Conservation (phyloP, 2,888 invertebrate species). For the Cheilosia urbana region DNA sequence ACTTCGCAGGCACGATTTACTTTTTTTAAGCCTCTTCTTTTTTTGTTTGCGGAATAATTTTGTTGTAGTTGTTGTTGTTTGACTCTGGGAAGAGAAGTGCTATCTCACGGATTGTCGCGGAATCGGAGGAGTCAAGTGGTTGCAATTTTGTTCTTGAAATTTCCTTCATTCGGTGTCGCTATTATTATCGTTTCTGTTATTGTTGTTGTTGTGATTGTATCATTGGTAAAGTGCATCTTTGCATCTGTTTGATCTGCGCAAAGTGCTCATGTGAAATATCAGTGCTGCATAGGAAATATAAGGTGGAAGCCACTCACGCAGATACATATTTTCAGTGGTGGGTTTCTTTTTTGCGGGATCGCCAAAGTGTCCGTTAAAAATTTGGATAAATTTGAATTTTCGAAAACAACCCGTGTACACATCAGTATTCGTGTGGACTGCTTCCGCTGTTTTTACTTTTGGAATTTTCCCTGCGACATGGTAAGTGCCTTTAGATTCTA, state of each 20-base stretch:
- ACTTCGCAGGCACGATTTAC: constrained; percentile 33
- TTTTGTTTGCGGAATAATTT: constrained; percentile 17
- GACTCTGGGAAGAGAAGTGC: constrained; percentile 22
- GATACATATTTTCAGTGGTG: constrained; percentile 26
- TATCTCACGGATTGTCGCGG: constrained; percentile 62
- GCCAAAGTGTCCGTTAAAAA: constrained; percentile 48
- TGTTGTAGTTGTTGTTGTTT: constrained; percentile 9
- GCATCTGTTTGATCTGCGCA: constrained; percentile 10
- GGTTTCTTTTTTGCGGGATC: neutral
- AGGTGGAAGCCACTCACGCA: constrained; percentile 2
- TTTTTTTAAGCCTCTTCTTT: constrained; percentile 2
- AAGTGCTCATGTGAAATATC: constrained; percentile 39
- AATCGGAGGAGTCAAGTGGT: constrained; percentile 50
- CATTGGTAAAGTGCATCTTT: constrained; percentile 43
- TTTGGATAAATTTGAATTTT: constrained; percentile 51
- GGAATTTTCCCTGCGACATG: constrained; percentile 64
- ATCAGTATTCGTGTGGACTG: constrained; percentile 33
- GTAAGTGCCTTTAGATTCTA: constrained; percentile 41
- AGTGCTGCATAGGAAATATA: constrained; percentile 17
- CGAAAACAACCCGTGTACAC: constrained; percentile 30
- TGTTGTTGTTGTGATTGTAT: constrained; percentile 13
- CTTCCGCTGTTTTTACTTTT: constrained; percentile 49
- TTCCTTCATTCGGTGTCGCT: constrained; percentile 27
- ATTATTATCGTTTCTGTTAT: neutral
- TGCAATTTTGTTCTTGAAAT: constrained; percentile 31